Conservation (phyloP, 2,113 vertebrate genomes). For the Coreoperca whiteheadi region DNA sequence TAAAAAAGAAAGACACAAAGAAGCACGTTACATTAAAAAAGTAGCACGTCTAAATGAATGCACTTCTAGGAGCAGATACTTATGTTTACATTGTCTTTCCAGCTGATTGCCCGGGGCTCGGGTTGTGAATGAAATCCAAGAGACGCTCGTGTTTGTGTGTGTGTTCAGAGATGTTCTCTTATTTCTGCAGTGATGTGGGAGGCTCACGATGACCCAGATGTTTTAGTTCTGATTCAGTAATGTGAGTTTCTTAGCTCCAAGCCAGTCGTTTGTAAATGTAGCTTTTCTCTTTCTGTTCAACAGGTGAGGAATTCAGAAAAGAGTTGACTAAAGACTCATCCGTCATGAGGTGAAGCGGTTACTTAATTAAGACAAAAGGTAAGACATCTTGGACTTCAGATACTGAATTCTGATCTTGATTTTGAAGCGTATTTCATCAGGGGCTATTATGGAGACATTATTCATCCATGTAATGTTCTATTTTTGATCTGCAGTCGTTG, state of each 20-base stretch:
- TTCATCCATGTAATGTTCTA: conserved; percentile 15
- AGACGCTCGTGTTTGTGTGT: not conserved
- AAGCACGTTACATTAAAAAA: not conserved
- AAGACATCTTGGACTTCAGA: not conserved
- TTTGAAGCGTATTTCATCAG: conserved; percentile 16
- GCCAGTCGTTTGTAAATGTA: conserved; percentile 19
- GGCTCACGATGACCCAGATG: conserved; percentile 65
- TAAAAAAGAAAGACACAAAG: not conserved
- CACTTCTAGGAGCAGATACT: conserved; percentile 22
- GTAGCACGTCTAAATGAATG: not conserved
- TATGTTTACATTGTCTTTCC: conserved; percentile 25
- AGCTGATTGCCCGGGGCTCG: conserved; percentile 24
- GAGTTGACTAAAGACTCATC: not conserved
- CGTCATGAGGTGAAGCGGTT: conserved; percentile 23
- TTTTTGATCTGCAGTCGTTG: conserved; percentile 15
- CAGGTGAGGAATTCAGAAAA: conserved; percentile 33
- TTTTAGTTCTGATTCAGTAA: conserved; percentile 71
- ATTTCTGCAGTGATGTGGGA: conserved; percentile 43
- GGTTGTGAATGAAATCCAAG: conserved; percentile 3
- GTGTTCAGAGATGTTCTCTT: conserved; percentile 20
- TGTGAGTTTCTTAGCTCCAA: conserved; percentile 29
- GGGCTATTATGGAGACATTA: not conserved
- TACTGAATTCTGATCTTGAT: not conserved
- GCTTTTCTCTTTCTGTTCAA: conserved; percentile 13
- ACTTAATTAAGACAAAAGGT: conserved; percentile 39